Base-by-base conservation (phyloP, 2,888 invertebrate genomes). In the Rhodophaea formosa region DNA sequence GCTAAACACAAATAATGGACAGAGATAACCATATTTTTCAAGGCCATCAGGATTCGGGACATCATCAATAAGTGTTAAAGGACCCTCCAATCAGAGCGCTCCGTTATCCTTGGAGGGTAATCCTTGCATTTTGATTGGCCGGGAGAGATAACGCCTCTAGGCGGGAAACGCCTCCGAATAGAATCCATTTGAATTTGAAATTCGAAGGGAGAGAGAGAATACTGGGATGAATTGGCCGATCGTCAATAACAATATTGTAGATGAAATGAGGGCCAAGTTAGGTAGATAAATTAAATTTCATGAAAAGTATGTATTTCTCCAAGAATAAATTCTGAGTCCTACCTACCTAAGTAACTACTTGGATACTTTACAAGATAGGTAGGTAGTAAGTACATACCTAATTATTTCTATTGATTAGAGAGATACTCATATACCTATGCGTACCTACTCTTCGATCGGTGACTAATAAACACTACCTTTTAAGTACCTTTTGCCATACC, bases 101-200 rank as follows among this genome's bases (percentile, higher is more conserved):
- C 65, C 67, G 62, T 78, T 88, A 84, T 90, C 89, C 90, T 90
- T 84, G 58, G 70, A 86, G 82, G 84, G 80, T 76, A 74, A 88
- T 88, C 85, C 86, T 87, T 77, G 71, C 49, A 60, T 68, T 72
- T 66, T 76, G 79, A 89, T 91, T 90, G 90, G 90, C 64, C 59
- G 76, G 62, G 62, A 69, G 60, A 88, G 88, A 90, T 79, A 88
- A 84, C 87, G 86, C 86, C 84, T 83, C 62, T 63, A 46, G 64
- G 69, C 65, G 65, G 72, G 75, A 62, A 60, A 82, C 88, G 84
- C 88, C 88, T 81, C 74, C 75, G 70, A 72, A 74, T 76, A 73
- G 79, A 79, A 83, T 80, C 79, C 86, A 88, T 88, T 90, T 79
- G 79, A 84, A 85, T 86, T 86, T 78, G 74, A 81, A 82, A 80